Conservation (phyloP, 30 jellyfish, hydroid and myxozoan species). For the Calvadosia cruxmelitensis region DNA sequence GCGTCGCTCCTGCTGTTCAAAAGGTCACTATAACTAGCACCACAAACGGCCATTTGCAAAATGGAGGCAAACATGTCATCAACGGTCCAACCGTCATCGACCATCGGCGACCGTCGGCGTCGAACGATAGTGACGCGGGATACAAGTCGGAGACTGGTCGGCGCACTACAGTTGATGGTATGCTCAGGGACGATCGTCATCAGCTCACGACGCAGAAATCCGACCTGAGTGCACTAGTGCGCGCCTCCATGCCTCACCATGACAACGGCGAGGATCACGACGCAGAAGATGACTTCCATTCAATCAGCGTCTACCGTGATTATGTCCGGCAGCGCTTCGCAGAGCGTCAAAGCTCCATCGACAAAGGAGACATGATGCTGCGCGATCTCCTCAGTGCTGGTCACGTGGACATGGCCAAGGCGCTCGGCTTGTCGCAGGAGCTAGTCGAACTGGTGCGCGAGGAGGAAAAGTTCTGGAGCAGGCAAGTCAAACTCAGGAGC, state of each 20-base stretch:
- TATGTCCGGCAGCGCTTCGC: background rate
- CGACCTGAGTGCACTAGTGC: background rate
- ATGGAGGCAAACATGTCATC: background rate
- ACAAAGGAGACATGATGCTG: constrained; percentile 4
- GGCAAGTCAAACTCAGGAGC: constrained; percentile 42
- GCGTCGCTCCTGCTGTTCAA: background rate
- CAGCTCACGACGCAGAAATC: no score
- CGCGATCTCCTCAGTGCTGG: constrained; percentile 19
- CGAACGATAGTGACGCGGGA: background rate
- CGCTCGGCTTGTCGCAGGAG: constrained; percentile 60
- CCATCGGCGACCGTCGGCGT: constrained; percentile 5
- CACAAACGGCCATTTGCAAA: background rate
- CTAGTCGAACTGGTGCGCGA: constrained; percentile 36
- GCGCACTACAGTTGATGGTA: background rate
- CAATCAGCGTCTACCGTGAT: background rate
- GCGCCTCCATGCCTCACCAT: background rate
- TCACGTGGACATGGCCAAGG: constrained; percentile 31
- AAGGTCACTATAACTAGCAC: background rate
- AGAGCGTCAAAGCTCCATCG: background rate
- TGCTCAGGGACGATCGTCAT: no score
- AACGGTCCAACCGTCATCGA: background rate
- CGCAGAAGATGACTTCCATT: background rate
- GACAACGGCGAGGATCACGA: background rate
- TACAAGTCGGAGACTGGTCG: background rate
- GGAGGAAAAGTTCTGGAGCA: constrained; percentile 52